phyloP scores from a whole-genome alignment of 2,113 vertebrate species.

The Mustela nigripes region DNA sequence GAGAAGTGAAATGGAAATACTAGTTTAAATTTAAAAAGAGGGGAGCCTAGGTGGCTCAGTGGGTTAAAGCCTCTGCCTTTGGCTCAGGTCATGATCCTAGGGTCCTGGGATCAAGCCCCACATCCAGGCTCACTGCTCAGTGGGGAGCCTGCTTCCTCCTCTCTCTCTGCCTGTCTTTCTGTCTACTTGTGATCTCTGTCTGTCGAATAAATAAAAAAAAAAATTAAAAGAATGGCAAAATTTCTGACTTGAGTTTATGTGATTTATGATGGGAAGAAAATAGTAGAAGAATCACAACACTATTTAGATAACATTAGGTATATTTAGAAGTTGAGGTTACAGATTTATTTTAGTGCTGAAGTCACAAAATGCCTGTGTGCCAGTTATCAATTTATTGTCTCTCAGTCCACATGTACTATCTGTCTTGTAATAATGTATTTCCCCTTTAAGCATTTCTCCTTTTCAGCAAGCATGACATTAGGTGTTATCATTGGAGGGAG shows the following conservation, averaged over 20 bases:
- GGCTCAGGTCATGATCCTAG: no score
- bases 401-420: background rate
- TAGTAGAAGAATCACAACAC: background rate
- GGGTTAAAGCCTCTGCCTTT: no score
- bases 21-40: background rate
- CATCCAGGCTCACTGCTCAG: no score
- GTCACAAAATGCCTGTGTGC: background rate
- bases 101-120: no score
- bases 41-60: no score
- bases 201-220: no score
- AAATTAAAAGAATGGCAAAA: background rate
- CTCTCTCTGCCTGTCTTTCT: no score
- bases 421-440: background rate
- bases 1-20: slow-evolving; percentile 21
- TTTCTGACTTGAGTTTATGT: background rate
- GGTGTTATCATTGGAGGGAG: background rate
- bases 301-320: slow-evolving; percentile 1
- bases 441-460: background rate
- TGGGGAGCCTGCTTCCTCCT: no score
- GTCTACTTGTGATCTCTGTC: no score
- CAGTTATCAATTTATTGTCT: background rate
- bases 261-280: background rate
- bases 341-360: slow-evolving; percentile 36
- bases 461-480: background rate
- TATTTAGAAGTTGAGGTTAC: background rate